phyloP scores from a whole-genome alignment of 2,113 vertebrate species.

The Dermatemys mawii region DNA sequence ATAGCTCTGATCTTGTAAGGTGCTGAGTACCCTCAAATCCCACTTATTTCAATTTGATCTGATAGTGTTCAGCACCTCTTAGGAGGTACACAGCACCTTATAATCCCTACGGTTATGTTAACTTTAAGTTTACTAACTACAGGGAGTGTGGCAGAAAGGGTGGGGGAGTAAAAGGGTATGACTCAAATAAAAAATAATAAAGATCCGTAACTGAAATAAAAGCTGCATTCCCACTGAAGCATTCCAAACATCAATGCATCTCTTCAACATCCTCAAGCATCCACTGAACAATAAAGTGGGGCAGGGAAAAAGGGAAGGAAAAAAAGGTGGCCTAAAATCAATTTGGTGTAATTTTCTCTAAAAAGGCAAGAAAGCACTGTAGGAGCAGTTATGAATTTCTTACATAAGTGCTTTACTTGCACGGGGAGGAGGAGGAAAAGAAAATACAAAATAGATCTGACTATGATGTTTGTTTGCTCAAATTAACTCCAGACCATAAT shows the following conservation, averaged over 20 bases:
- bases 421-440: not conserved
- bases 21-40: not conserved
- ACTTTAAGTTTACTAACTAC: not conserved
- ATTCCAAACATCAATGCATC: conserved; percentile 64
- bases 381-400: conserved; percentile 5
- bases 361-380: conserved; percentile 37
- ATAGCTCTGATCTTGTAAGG: not conserved
- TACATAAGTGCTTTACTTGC: conserved; percentile 35
- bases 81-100: not conserved
- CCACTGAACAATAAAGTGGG: conserved; percentile 36
- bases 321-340: conserved; percentile 10
- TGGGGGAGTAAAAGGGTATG: not conserved
- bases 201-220: conserved; percentile 37
- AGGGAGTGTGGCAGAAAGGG: conserved; percentile 25
- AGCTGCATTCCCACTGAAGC: conserved; percentile 24
- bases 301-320: conserved; percentile 31
- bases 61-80: not conserved
- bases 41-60: not conserved
- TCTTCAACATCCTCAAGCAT: conserved; percentile 27
- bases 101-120: not conserved
- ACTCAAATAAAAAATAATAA: not conserved
- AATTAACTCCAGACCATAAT: not conserved
- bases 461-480: not conserved
- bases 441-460: conserved; percentile 2
- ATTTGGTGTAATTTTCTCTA: conserved; percentile 49